Evolutionary conservation across 2,888 invertebrate species (phyloP).

Genomic region (Drosophila rubida): DNA sequence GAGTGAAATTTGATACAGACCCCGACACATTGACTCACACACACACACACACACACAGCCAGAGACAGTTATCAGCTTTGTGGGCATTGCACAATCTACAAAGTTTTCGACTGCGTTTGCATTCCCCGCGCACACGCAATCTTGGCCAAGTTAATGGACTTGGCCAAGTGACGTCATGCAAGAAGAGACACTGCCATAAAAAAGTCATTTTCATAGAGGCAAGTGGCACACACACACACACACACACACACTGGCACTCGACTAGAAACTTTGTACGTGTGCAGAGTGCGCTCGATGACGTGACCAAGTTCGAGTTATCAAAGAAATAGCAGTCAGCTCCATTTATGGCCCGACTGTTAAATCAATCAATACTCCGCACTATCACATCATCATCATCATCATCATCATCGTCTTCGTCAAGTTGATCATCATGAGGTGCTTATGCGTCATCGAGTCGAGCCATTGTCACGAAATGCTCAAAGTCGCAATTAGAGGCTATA

Average conservation of each 20-base stretch:
- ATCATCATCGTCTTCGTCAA: slow-evolving; percentile 3
- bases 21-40: slow-evolving; percentile 17
- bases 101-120: slow-evolving; percentile 15
- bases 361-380: slow-evolving; percentile 49
- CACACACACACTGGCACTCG: too few species aligned
- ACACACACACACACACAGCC: not conserved
- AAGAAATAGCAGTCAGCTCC: slow-evolving; percentile 35
- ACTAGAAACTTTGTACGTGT: not conserved
- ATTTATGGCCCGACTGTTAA: slow-evolving; percentile 58
- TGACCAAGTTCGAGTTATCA: slow-evolving; percentile 39
- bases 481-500: slow-evolving; percentile 42
- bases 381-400: slow-evolving; percentile 20
- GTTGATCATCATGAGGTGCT: slow-evolving; percentile 7
- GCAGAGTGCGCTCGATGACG: slow-evolving; percentile 39
- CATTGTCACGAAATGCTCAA: slow-evolving; percentile 49
- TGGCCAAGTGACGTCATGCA: slow-evolving; percentile 33
- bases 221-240: slow-evolving; percentile 14
- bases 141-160: slow-evolving; percentile 28
- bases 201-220: slow-evolving; percentile 15
- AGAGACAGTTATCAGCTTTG: slow-evolving; percentile 26
- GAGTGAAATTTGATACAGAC: slow-evolving; percentile 52
- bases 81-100: slow-evolving; percentile 44
- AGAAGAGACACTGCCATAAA: slow-evolving; percentile 15
- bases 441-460: not conserved
- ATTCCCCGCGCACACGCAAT: not conserved